Evolutionary conservation across 2,113 vertebrate genomes (phyloP).

Genomic region (Ibidorhyncha struthersii): DNA sequence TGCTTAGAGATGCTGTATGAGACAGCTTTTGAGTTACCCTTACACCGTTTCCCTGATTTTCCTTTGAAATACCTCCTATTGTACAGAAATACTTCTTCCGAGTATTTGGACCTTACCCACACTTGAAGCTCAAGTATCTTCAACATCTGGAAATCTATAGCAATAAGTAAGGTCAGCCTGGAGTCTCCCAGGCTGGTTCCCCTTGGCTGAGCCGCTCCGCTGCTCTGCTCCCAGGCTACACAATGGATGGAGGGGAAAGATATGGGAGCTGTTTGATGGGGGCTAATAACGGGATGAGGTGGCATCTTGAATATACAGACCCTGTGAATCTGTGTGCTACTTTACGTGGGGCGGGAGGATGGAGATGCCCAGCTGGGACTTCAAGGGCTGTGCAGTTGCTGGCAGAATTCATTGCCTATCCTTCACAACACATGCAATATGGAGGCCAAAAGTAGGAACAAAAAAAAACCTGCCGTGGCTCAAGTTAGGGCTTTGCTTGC

Average conservation of each 20-base stretch:
- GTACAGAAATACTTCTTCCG: not conserved
- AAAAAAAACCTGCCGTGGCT: not conserved
- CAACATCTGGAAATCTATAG: not conserved
- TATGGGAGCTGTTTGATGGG: not conserved
- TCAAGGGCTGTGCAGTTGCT: not conserved
- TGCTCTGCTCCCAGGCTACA: not conserved
- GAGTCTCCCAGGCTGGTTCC: not conserved
- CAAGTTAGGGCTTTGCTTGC: not conserved
- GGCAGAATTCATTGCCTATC: not conserved
- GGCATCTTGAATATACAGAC: not conserved
- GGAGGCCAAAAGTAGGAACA: not conserved
- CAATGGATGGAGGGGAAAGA: not conserved
- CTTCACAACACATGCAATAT: rapidly evolving
- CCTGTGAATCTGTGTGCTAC: not conserved
- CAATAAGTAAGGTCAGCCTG: not conserved
- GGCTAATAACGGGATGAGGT: not conserved
- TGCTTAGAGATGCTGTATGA: not conserved
- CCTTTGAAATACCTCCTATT: not conserved
- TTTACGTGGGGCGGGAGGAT: not conserved
- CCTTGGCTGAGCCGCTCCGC: not conserved
- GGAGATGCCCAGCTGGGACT: not conserved
- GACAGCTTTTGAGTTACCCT: not conserved
- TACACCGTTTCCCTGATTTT: not conserved
- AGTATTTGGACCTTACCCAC: not conserved
- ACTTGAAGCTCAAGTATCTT: not conserved